Conservation (phyloP, 2,888 invertebrate genomes). For the Microplitis manilae region DNA sequence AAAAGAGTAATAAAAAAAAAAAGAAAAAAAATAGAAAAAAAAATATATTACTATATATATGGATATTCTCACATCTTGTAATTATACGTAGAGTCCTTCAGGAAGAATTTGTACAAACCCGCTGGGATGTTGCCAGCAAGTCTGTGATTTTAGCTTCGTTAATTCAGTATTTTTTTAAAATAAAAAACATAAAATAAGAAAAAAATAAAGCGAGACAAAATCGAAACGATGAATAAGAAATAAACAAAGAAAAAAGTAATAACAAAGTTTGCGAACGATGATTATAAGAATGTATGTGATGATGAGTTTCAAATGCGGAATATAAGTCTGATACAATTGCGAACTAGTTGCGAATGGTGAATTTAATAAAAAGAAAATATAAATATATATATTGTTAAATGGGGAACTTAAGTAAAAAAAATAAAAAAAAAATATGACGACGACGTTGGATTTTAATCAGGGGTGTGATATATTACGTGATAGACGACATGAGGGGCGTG, state of each 20-base stretch:
- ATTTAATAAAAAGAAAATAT: conserved; percentile 24
- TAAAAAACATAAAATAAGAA: conserved; percentile 63
- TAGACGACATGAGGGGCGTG: conserved; percentile 34
- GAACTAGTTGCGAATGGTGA: conserved; percentile 19
- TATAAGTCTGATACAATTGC: conserved; percentile 9
- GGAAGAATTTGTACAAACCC: conserved; percentile 71
- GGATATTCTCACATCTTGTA: conserved; percentile 57
- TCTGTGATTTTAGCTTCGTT: conserved; percentile 73
- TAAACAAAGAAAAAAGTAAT: conserved; percentile 58
- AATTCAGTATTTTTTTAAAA: conserved; percentile 72
- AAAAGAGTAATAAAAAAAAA: background rate
- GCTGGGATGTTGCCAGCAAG: conserved; percentile 60
- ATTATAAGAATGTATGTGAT: conserved; percentile 24
- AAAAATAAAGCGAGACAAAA: conserved; percentile 47
- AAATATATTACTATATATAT: conserved; percentile 31
- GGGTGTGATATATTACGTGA: conserved; percentile 39
- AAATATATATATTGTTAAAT: conserved; percentile 1
- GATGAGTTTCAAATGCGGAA: conserved; percentile 24
- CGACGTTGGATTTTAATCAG: conserved; percentile 29
- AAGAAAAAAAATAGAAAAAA: conserved; percentile 22
- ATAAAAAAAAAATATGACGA: background rate
- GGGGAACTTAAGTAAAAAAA: background rate
- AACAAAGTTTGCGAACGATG: conserved; percentile 52
- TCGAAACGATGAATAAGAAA: conserved; percentile 48
- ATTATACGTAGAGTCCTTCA: conserved; percentile 68